phyloP scores from a whole-genome alignment of 2,113 vertebrate species.

The Castor canadensis region DNA sequence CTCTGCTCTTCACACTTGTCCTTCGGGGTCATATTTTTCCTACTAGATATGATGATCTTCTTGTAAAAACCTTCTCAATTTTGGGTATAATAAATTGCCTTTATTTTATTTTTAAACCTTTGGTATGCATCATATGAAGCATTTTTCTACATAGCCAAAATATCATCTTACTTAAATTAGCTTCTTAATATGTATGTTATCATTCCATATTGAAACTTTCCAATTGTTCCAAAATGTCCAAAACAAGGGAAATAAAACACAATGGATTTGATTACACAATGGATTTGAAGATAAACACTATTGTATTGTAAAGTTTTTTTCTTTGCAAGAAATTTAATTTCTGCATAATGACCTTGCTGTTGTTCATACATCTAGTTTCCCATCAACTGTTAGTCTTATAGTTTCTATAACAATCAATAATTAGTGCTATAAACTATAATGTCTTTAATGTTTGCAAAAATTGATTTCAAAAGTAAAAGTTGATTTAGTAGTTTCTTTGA shows the following conservation, averaged over 20 bases:
- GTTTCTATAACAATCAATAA: neutral
- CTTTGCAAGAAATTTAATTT: neutral
- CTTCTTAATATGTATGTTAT: neutral
- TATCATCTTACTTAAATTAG: neutral
- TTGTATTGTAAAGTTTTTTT: neutral
- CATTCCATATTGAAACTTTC: neutral
- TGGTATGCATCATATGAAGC: neutral
- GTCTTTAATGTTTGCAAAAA: neutral
- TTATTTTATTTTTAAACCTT: neutral
- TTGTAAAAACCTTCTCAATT: neutral
- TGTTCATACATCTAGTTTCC: neutral
- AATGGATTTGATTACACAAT: neutral
- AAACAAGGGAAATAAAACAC: neutral
- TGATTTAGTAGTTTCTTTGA: neutral
- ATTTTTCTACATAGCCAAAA: neutral
- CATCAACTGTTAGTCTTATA: neutral
- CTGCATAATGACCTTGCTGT: neutral
- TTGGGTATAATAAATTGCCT: neutral
- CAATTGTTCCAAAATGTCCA: neutral
- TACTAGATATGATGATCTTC: neutral
- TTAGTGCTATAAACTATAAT: neutral
- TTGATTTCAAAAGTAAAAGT: conserved; percentile 4
- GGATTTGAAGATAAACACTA: neutral
- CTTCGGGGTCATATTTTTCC: neutral
- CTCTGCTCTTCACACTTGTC: neutral